Evolutionary conservation across 2,797 vertebrate species (phyloP), one percentile per base, ranked within the genome.

Genomic region (Sebastes kiyomatsui): DNA sequence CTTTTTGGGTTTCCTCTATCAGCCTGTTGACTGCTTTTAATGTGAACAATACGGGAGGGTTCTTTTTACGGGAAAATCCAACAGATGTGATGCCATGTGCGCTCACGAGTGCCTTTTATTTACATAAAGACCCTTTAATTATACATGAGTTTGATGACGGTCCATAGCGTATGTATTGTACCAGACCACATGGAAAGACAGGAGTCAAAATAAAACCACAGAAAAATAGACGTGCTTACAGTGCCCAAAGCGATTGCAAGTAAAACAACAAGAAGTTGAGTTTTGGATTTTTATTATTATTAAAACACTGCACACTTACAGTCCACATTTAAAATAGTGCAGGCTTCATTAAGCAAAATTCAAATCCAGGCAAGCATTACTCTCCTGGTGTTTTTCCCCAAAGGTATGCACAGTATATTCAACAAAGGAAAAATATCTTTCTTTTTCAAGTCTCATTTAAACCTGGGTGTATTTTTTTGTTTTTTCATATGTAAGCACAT

Each of bases 91-190:
- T 16, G 6, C 3, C 42, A 46, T 46, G 42, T 7, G 16, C 42
- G 6, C 6, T 46, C 38, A 16, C 38, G 38, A 46, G 14, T 46
- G 42, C 42, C 42, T 46, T 35, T 46, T 46, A 46, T 46, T 46
- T 46, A 18, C 42, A 46, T 18, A 46, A 0, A 46, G 16, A 42
- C 42, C 14, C 42, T 46, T 18, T 52, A 52, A 52, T 59, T 59
- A 74, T 35, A 78, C 25, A 42, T 61, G 49, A 64, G 46, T 76
- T 62, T 77, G 23, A 64, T 67, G 61, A n/a, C 28, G n/a, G 32
- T 11, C 6, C 11, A 7, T 12, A 25, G 6, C 46, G 55, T 64
- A 4, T 14, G 7, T 8, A 2, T 3, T 28, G 25, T 20, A 18
- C 30, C 9, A 67, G 22, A 22, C 71, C 4, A 22, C 23, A 11